Percentiles rank a stretch among this genome's conserved stretches.
Evolutionary conservation across 2,888 invertebrate species (phyloP).

Genomic region (Dichetophora obliterata): DNA sequence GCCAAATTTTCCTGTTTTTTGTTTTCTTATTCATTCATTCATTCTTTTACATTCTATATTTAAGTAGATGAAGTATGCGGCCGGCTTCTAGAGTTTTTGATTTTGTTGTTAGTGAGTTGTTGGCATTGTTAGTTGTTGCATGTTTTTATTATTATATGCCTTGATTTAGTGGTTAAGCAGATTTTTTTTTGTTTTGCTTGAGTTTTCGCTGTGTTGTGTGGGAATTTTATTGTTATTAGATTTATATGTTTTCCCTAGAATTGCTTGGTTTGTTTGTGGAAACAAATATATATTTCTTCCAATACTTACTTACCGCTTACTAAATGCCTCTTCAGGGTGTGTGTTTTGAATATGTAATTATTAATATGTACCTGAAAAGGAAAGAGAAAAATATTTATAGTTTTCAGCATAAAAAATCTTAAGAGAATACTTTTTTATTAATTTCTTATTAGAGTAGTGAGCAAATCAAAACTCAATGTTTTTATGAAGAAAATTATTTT

Average conservation of each 20-base stretch:
- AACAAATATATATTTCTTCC: neutral
- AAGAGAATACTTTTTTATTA: too few relatives aligned
- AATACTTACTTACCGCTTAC: neutral
- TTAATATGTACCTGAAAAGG: neutral
- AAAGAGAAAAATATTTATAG: too few relatives aligned
- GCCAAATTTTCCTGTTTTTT: neutral
- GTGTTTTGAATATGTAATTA: neutral
- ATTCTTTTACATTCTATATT: too few relatives aligned
- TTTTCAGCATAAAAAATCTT: too few relatives aligned
- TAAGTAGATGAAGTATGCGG: too few relatives aligned
- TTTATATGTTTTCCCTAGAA: too few relatives aligned
- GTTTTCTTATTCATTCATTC: neutral
- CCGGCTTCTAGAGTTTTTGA: neutral
- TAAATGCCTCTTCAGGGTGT: neutral
- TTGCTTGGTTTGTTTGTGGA: too few relatives aligned
- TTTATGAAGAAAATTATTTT: too few relatives aligned
- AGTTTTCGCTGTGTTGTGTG: neutral
- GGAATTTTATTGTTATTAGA: neutral
- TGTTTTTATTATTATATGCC: conserved; percentile 15
- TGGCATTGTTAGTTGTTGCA: conserved; percentile 3
- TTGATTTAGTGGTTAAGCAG: conserved; percentile 10
- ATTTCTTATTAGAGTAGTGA: too few relatives aligned
- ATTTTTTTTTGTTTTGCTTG: neutral
- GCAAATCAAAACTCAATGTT: too few relatives aligned
- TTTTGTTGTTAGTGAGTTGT: neutral